Percentiles rank a stretch among this genome's conserved stretches.
These are phyloP conservation scores for Crocidura indochinensis DNA, from an alignment of 2,797 vertebrate genomes.

Conservation along the genomic window DNA sequence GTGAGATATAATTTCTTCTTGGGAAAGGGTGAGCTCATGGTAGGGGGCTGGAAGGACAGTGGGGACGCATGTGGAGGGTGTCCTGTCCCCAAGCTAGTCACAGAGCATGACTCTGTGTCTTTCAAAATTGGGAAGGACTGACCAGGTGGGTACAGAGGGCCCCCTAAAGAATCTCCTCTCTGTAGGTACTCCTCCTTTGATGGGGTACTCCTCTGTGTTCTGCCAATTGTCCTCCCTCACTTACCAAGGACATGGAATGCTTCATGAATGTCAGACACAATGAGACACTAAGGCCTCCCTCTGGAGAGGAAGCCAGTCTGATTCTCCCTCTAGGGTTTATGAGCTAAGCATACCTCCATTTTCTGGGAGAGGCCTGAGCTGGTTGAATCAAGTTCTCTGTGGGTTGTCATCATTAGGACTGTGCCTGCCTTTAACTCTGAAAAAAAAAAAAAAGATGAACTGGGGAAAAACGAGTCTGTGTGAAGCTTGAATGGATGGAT, in stretches of 20 bases:
- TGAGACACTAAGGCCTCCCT: neutral
- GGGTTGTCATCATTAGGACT: neutral
- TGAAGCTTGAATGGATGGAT: too few relatives aligned
- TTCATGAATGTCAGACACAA: neutral
- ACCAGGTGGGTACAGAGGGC: neutral
- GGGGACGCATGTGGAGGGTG: too few relatives aligned
- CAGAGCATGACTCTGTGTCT: rapidly evolving
- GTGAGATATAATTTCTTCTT: too few relatives aligned
- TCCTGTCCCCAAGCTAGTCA: neutral
- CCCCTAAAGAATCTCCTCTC: too few relatives aligned
- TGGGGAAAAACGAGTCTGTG: neutral
- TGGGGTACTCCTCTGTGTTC: neutral
- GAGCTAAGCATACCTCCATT: neutral
- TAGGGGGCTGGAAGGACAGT: neutral
- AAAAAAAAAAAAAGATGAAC: too few relatives aligned
- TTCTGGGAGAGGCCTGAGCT: neutral
- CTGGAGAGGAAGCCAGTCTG: neutral
- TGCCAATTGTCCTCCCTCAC: neutral
- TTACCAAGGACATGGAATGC: neutral
- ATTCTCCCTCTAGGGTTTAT: neutral
- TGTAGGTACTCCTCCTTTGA: too few relatives aligned
- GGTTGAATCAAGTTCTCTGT: neutral
- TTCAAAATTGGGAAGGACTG: too few relatives aligned
- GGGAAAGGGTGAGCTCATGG: neutral
- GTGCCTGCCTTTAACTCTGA: neutral